A percentile compares a stretch with the other conserved stretches of the same genome.
Evolutionary conservation across 1,140 invertebrate genomes (phyloP).

Genomic region (Megalonaias nervosa): DNA sequence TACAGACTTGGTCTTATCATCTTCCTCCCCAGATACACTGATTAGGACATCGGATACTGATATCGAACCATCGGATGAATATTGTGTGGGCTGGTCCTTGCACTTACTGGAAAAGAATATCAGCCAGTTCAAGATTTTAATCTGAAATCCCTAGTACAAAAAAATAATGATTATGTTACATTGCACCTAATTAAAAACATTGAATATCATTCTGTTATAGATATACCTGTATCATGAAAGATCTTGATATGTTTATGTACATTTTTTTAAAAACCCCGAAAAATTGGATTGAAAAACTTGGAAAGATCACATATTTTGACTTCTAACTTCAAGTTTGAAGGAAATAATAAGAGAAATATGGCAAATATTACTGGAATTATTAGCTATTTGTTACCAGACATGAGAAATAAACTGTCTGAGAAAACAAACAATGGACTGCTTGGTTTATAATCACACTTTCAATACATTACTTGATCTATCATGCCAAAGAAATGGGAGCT

Average conservation of each 20-base stretch:
- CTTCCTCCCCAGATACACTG: slow-evolving; percentile 83
- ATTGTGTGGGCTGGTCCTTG: slow-evolving; percentile 82
- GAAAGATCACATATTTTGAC: too few species aligned
- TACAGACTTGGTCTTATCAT: slow-evolving; percentile 85
- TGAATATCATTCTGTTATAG: not conserved
- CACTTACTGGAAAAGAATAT: slow-evolving; percentile 70
- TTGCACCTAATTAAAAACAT: not conserved
- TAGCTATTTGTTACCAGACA: too few species aligned
- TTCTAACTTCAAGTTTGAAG: too few species aligned
- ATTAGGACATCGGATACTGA: slow-evolving; percentile 87
- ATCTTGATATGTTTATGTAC: not conserved
- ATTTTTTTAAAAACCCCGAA: not conserved
- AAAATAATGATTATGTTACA: not conserved
- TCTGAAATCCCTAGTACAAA: not conserved
- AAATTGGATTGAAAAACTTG: not conserved
- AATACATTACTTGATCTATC: too few species aligned
- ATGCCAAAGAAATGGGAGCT: too few species aligned
- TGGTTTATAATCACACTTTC: too few species aligned
- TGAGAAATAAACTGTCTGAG: too few species aligned
- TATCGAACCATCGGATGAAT: slow-evolving; percentile 85
- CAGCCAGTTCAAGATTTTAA: slow-evolving; percentile 6
- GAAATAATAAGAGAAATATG: too few species aligned
- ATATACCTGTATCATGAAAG: not conserved
- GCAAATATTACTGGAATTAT: too few species aligned
- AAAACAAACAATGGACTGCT: too few species aligned